These are phyloP conservation scores for Actias luna DNA, from an alignment of 2,888 invertebrate species.

Conservation along the genomic window DNA sequence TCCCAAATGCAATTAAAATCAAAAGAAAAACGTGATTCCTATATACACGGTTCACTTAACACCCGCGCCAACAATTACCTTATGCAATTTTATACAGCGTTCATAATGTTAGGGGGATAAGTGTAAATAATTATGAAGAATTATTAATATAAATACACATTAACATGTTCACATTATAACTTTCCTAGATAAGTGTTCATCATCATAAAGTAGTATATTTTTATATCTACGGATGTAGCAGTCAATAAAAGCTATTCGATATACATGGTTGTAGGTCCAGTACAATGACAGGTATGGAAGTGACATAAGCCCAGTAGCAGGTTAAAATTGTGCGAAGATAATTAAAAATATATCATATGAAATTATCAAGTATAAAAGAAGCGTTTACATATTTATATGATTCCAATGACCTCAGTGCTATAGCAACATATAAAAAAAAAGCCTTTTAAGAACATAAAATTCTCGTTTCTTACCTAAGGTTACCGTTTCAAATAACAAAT, in stretches of 20 bases:
- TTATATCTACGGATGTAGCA: neutral
- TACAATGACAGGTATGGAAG: neutral
- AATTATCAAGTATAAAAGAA: neutral
- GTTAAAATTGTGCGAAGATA: neutral
- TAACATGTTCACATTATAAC: neutral
- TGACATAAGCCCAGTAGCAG: neutral
- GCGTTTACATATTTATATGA: neutral
- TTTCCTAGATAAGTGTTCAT: too few species aligned
- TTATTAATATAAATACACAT: neutral
- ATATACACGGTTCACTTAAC: too few species aligned
- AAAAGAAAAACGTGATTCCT: too few species aligned
- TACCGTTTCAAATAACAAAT: conserved; percentile 5
- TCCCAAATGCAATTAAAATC: too few species aligned
- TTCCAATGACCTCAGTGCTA: neutral
- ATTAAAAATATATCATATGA: neutral
- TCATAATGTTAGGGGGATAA: neutral
- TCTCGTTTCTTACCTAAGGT: neutral
- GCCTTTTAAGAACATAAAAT: neutral
- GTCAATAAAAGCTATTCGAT: neutral
- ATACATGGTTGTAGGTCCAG: neutral
- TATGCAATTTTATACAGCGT: neutral
- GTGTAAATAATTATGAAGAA: neutral
- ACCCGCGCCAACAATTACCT: too few species aligned
- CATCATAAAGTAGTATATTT: neutral
- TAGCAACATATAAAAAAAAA: neutral